Base-by-base conservation (phyloP, 2,797 vertebrate species). In the Acropternis orthonyx region DNA sequence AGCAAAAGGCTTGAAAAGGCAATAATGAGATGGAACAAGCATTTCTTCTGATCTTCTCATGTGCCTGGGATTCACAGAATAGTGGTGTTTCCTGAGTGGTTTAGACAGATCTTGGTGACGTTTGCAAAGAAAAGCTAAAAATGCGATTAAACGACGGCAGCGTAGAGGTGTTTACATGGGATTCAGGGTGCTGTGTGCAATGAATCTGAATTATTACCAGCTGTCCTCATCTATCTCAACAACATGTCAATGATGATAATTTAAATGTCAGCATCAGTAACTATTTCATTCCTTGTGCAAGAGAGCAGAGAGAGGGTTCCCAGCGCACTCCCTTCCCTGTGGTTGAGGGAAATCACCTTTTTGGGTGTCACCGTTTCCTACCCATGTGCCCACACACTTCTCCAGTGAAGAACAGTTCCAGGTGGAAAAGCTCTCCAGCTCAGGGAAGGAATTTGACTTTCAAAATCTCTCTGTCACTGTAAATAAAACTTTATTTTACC, bases 211-310 rank as follows among this genome's bases (percentile, higher is more conserved):
- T 93, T 91, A 88, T 78, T 80, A 84, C 82, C 15, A 22, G 65
- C 58, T 92, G 72, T 89, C 62, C 68, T 75, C 84, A 87, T 92
- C 68, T 80, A 74, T 83, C 68, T 93, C 87, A 88, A 77, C 71
- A 90, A 58, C 37, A 68, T 44, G 7, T 66, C 93, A 92, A 58
- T 41, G 79, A 73, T 8, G 37, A 92, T 52, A 88, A 96, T 96
- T 93, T 78, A 95, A 96, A 91, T 91, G 92, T 88, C 93, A 96
- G 66, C 87, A 78, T 44, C 3, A n/a, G 75, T 58, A 94, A 75
- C 79, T 91, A n/a, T 88, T 92, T 92, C 41, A 69, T 65, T 92
- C 54, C 66, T 88, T 37, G 24, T 28, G 30, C 43, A 89, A 72
- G 74, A 83, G 74, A 85, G 49, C 34, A 68, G 30, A 52, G 16